phyloP scores from a whole-genome alignment of 2,888 invertebrate genomes.

The Epirrita christyi region DNA sequence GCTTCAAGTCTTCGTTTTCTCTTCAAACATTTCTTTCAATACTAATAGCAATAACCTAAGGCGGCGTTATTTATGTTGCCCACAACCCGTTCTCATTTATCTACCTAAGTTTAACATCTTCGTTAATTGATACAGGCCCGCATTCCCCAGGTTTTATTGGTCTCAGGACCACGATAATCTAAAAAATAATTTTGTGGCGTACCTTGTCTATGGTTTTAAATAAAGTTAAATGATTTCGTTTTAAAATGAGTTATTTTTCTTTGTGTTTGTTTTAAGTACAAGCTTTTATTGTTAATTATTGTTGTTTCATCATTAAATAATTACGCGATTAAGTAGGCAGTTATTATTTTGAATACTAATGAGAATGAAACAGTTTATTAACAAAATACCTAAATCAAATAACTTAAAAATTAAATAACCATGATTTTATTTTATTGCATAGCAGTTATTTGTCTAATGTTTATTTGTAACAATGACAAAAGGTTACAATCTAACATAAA shows the following conservation, averaged over 20 bases:
- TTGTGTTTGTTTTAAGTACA: background rate
- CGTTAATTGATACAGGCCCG: constrained; percentile 77
- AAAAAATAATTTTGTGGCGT: constrained; percentile 56
- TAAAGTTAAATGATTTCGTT: constrained; percentile 9
- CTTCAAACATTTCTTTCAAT: constrained; percentile 50
- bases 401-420: too few relatives aligned
- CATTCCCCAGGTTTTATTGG: constrained; percentile 69
- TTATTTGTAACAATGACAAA: constrained; percentile 74
- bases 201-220: constrained; percentile 15
- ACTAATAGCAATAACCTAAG: constrained; percentile 38
- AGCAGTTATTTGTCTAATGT: constrained; percentile 61
- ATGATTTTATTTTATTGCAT: background rate
- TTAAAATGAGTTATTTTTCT: constrained; percentile 1
- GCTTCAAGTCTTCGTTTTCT: constrained; percentile 36
- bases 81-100: constrained; percentile 52
- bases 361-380: too few relatives aligned
- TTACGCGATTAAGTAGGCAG: too few relatives aligned
- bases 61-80: constrained; percentile 53
- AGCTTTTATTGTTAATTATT: constrained; percentile 5
- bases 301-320: background rate
- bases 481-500: constrained; percentile 75
- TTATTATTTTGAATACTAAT: background rate
- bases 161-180: constrained; percentile 53
- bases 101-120: constrained; percentile 63
- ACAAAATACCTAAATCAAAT: too few relatives aligned